These are phyloP conservation scores for Otolemur garnettii DNA, from an alignment of 2,113 vertebrate species.

Conservation along the genomic window DNA sequence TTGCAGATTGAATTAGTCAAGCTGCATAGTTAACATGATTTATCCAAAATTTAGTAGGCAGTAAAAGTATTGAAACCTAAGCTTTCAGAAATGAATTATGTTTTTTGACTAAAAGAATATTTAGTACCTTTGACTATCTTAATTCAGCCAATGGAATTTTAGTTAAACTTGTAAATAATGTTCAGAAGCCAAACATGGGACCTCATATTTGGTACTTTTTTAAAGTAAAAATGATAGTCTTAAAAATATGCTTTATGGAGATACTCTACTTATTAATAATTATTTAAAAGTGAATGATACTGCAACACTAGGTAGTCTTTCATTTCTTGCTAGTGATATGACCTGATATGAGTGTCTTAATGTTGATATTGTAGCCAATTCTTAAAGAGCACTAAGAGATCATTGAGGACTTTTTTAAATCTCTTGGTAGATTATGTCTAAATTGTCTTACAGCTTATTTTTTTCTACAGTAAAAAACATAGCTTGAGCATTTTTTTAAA, in stretches of 20 bases:
- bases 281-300: conserved; percentile 51
- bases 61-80: conserved; percentile 52
- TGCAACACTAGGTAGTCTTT: neutral
- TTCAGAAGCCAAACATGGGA: conserved; percentile 36
- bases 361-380: conserved; percentile 16
- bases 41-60: neutral
- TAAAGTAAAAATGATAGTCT: conserved; percentile 47
- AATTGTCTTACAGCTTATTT: conserved; percentile 16
- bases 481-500: neutral
- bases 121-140: neutral
- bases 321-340: conserved; percentile 36
- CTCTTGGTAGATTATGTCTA: conserved; percentile 25
- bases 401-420: neutral
- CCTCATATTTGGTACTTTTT: neutral
- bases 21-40: conserved; percentile 43
- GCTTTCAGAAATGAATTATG: conserved; percentile 3
- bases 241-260: conserved; percentile 8
- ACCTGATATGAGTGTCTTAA: neutral
- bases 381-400: neutral
- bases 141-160: conserved; percentile 57
- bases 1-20: conserved; percentile 69
- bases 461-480: neutral
- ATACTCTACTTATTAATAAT: conserved; percentile 11
- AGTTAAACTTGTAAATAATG: conserved; percentile 55
- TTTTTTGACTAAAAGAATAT: conserved; percentile 40